These are phyloP conservation scores for Patella ulyssiponensis DNA, from an alignment of 2,888 invertebrate genomes.

Conservation along the genomic window DNA sequence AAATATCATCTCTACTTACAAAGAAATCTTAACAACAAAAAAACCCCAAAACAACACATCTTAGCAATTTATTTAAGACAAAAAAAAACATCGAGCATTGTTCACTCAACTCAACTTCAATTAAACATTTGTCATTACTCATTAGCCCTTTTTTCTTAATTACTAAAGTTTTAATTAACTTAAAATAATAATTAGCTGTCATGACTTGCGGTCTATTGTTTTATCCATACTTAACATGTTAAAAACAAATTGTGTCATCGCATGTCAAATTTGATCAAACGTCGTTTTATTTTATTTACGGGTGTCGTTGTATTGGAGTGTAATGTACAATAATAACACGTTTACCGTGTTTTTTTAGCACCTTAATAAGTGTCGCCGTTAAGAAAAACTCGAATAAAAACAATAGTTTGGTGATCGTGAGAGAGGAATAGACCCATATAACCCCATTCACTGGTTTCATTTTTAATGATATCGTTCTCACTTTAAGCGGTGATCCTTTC, in stretches of 20 bases:
- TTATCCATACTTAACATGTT: not conserved
- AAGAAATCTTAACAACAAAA: no score
- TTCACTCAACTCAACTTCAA: no score
- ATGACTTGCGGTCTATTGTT: not conserved
- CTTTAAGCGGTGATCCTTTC: conserved; percentile 1
- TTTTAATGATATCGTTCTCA: not conserved
- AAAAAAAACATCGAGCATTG: no score
- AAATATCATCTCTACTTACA: no score
- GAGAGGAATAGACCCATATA: not conserved
- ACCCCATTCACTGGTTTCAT: not conserved
- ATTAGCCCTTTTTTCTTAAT: not conserved
- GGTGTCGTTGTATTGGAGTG: no score
- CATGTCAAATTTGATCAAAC: no score
- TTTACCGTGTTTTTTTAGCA: not conserved
- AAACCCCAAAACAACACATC: no score
- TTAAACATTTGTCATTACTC: no score
- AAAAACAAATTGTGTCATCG: not conserved
- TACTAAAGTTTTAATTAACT: conserved; percentile 1
- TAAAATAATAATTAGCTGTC: not conserved
- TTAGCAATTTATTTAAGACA: no score
- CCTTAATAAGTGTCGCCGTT: not conserved
- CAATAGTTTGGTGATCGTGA: conserved; percentile 3
- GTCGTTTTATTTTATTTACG: no score
- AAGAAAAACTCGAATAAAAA: not conserved
- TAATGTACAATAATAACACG: no score